Evolutionary conservation across 2,888 invertebrate genomes (phyloP).

Genomic region (Acanthosepion esculentum): DNA sequence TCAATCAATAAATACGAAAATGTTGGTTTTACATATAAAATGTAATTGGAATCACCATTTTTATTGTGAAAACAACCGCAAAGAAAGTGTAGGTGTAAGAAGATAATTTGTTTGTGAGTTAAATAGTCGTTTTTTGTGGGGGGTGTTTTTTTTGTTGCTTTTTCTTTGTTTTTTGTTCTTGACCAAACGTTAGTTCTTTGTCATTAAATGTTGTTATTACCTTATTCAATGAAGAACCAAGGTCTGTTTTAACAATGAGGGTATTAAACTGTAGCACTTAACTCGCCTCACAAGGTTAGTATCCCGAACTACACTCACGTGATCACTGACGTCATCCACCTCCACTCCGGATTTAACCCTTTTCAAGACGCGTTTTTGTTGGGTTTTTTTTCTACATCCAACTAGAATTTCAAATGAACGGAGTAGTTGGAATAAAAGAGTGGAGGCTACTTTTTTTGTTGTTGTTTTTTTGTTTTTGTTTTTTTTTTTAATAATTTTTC

Average conservation of each 20-base stretch:
- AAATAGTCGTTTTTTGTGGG: background rate
- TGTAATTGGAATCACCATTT: background rate
- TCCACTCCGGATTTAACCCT: background rate
- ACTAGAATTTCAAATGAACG: too few species aligned
- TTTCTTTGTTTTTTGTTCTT: background rate
- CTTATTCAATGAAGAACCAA: background rate
- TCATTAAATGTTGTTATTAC: background rate
- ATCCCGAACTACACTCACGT: background rate
- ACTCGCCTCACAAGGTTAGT: background rate
- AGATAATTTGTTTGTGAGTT: background rate
- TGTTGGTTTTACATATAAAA: background rate
- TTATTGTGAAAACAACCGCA: background rate
- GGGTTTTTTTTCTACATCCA: too few species aligned
- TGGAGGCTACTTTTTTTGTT: too few species aligned
- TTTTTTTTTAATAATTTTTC: too few species aligned
- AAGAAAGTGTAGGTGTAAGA: background rate
- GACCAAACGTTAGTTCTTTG: background rate
- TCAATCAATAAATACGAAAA: too few species aligned
- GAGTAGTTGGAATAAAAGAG: too few species aligned
- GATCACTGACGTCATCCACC: background rate
- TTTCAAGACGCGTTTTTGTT: too few species aligned
- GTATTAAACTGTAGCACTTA: background rate
- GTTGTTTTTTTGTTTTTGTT: too few species aligned
- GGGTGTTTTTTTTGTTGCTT: too few species aligned
- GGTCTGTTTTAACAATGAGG: background rate